Conservation (phyloP, 2,797 vertebrate species). For the Dicrostonyx torquatus region DNA sequence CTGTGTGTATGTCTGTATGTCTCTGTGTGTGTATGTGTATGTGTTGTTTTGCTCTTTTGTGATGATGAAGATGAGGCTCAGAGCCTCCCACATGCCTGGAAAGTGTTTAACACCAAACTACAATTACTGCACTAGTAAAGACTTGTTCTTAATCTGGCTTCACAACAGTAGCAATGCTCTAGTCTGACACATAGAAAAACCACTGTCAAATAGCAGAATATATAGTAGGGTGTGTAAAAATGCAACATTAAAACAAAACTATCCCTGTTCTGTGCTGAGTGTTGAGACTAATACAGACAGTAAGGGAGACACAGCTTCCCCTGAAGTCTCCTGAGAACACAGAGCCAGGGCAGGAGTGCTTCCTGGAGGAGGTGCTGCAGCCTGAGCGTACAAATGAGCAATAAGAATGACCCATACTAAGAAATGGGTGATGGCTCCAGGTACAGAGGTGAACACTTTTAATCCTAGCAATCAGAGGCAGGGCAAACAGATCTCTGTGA, state of each 20-base stretch:
- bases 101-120: not conserved
- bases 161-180: not conserved
- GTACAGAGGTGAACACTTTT: not conserved
- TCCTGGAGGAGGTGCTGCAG: not conserved
- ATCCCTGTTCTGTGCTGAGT: not conserved
- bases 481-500: not conserved
- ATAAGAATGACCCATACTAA: not conserved
- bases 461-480: not conserved
- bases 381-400: not conserved
- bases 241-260: not conserved
- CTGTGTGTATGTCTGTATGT: not conserved
- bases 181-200: not conserved
- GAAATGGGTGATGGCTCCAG: not conserved
- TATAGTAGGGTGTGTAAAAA: not conserved
- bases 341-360: not conserved
- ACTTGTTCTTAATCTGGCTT: not conserved
- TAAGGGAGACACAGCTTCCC: not conserved
- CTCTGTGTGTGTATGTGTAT: not conserved
- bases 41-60: not conserved
- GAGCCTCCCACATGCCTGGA: not conserved
- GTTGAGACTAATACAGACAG: not conserved
- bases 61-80: not conserved
- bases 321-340: not conserved
- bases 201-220: not conserved
- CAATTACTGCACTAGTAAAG: too few species aligned